phyloP scores from a whole-genome alignment of 2,113 vertebrate species.

The Theristicus caerulescens region DNA sequence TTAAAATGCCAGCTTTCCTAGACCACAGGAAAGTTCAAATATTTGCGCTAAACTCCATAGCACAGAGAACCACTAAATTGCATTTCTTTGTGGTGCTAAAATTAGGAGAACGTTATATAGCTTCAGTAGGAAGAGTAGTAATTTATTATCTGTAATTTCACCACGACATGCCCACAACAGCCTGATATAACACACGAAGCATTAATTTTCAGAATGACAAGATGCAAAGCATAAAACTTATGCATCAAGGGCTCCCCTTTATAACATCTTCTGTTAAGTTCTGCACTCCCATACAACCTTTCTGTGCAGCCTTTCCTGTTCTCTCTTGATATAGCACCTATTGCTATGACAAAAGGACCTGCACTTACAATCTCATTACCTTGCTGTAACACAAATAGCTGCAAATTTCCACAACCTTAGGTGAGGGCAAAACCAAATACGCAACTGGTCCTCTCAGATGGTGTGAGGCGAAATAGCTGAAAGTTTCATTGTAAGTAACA shows the following conservation, averaged over 20 bases:
- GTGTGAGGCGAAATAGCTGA: background rate
- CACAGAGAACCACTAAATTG: background rate
- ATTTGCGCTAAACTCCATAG: background rate
- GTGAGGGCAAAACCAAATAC: background rate
- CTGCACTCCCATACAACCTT: background rate
- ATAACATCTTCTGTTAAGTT: background rate
- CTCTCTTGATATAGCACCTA: background rate
- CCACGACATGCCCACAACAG: background rate
- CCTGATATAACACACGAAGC: background rate
- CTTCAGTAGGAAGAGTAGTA: background rate
- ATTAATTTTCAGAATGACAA: background rate
- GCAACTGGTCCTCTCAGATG: too few species aligned
- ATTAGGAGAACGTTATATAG: background rate
- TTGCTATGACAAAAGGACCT: background rate
- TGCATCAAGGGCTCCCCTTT: background rate
- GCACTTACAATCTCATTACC: background rate
- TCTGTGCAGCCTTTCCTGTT: background rate
- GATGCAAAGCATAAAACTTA: background rate
- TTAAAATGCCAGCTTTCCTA: constrained; percentile 19
- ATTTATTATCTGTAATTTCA: background rate
- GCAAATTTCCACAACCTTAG: background rate
- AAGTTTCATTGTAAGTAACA: background rate
- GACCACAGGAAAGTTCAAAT: background rate
- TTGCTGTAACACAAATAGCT: background rate
- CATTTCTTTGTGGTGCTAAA: background rate